Evolutionary conservation across 2,797 vertebrate genomes (phyloP).

Genomic region (Taenioides sp.): DNA sequence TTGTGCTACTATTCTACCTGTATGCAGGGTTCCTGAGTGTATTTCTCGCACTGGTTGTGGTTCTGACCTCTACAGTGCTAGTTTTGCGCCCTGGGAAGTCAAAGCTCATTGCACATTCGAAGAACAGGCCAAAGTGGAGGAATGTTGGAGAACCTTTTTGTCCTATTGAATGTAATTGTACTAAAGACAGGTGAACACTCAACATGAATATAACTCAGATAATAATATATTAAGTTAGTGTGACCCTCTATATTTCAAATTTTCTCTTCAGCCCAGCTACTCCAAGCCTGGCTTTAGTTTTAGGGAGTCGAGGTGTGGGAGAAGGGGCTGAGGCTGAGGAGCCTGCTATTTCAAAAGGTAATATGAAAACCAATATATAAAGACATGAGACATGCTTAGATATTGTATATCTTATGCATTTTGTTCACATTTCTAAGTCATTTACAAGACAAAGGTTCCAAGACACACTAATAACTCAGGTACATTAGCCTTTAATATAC

Average conservation of each 20-base stretch:
- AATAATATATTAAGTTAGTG: background rate
- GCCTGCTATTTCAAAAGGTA: conserved; percentile 66
- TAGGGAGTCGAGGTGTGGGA: conserved; percentile 69
- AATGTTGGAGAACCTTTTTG: conserved; percentile 81
- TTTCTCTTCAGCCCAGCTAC: conserved; percentile 60
- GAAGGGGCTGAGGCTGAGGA: conserved; percentile 80
- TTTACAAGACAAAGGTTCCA: conserved; percentile 1
- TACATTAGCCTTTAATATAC: background rate
- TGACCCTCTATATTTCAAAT: background rate
- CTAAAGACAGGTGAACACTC: conserved; percentile 79
- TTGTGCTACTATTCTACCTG: conserved; percentile 19
- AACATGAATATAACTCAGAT: conserved; percentile 10
- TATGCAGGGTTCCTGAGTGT: conserved; percentile 79
- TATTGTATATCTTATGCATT: conserved; percentile 1
- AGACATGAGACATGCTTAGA: background rate
- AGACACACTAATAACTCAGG: background rate
- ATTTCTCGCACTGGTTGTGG: conserved; percentile 72
- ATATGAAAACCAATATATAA: conserved; percentile 37
- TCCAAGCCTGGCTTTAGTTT: conserved; percentile 55
- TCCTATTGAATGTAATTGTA: conserved; percentile 72
- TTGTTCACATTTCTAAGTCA: background rate
- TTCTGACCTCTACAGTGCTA: conserved; percentile 80
- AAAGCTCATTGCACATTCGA: conserved; percentile 69
- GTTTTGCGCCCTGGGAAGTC: conserved; percentile 76
- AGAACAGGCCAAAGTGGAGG: conserved; percentile 85